Conservation (phyloP, 2,888 invertebrate species). For the Coleophora flavipennella region DNA sequence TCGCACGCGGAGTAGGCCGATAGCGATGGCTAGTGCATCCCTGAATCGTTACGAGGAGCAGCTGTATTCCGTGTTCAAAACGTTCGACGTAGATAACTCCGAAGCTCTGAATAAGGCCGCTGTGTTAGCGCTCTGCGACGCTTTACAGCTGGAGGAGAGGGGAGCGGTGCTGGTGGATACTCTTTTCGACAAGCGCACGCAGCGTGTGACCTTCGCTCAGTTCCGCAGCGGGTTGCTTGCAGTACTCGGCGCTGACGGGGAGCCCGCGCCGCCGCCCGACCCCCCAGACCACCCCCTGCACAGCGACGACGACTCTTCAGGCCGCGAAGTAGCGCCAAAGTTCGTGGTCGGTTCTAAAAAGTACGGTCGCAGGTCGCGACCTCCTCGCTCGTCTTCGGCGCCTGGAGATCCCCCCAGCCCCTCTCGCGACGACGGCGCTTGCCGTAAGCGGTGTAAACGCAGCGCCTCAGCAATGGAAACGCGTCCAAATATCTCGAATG, state of each 20-base stretch:
- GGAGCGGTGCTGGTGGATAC: slow-evolving; percentile 75
- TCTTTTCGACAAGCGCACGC: slow-evolving; percentile 66
- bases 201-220: slow-evolving; percentile 76
- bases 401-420: slow-evolving; percentile 22
- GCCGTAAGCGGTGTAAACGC: slow-evolving; percentile 37
- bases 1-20: not conserved
- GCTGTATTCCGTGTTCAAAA: slow-evolving; percentile 84
- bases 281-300: slow-evolving; percentile 8
- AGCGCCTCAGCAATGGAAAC: slow-evolving; percentile 45
- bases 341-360: slow-evolving; percentile 82
- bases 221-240: slow-evolving; percentile 84
- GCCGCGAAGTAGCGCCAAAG: slow-evolving; percentile 81
- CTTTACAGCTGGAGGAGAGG: slow-evolving; percentile 83
- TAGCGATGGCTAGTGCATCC: slow-evolving; percentile 47
- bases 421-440: slow-evolving; percentile 29
- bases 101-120: slow-evolving; percentile 79
- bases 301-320: slow-evolving; percentile 73
- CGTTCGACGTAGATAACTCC: slow-evolving; percentile 80
- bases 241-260: slow-evolving; percentile 73
- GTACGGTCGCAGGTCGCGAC: slow-evolving; percentile 81
- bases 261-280: slow-evolving; percentile 20
- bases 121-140: slow-evolving; percentile 79
- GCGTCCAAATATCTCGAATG: slow-evolving; percentile 16
- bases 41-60: slow-evolving; percentile 87
- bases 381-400: slow-evolving; percentile 41